These are phyloP conservation scores for Tricholaema leucomelas DNA, from an alignment of 2,113 vertebrate genomes.

Conservation along the genomic window DNA sequence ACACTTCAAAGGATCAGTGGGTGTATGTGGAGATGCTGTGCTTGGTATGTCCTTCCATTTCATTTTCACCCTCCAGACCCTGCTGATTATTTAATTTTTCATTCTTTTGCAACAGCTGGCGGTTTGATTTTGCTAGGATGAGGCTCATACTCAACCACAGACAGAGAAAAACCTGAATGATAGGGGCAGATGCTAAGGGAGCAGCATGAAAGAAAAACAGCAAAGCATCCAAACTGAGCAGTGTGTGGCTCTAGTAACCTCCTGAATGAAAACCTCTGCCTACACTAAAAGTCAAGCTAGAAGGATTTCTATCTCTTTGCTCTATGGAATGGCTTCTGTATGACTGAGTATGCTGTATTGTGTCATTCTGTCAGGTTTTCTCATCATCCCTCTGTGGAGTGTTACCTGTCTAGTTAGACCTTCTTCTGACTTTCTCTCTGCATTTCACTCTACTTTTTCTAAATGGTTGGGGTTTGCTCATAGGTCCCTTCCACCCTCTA, in stretches of 20 bases:
- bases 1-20: neutral
- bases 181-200: neutral
- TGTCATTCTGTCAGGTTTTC: neutral
- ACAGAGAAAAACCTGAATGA: neutral
- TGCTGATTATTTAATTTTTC: neutral
- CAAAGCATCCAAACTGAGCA: neutral
- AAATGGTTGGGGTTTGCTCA: neutral
- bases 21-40: neutral
- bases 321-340: neutral
- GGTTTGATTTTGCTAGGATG: neutral
- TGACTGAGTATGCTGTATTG: neutral
- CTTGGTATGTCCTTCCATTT: neutral
- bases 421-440: neutral
- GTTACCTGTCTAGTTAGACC: neutral
- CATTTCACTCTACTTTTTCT: neutral
- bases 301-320: neutral
- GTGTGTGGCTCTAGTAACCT: neutral
- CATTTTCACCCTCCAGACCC: neutral
- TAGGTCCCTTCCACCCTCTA: too few relatives aligned
- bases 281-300: neutral
- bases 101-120: neutral
- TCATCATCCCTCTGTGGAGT: neutral
- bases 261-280: neutral
- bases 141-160: neutral
- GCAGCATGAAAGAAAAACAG: neutral